Base-by-base conservation (phyloP, 2,797 vertebrate genomes). In the Onychomys leucogaster region DNA sequence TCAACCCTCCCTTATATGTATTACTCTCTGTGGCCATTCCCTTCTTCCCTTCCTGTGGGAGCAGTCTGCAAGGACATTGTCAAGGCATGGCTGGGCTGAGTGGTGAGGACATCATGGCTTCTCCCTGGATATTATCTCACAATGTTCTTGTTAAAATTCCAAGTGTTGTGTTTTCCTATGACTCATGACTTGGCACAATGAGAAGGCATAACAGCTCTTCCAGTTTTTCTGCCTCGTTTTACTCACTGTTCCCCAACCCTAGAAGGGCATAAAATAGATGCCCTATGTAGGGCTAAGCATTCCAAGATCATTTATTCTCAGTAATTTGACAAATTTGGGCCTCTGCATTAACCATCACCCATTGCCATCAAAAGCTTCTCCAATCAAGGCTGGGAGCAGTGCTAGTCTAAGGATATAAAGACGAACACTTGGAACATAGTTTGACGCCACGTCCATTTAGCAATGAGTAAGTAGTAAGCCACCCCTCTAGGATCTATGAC, bases 71-170 rank as follows among this genome's bases (percentile, higher is more conserved):
- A 29, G 14, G 23, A 23, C 49, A 37, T 57, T 27, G 34, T 14
- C 12, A 55, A 8, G 34, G 3, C 34, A 11, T 6, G 6, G 65
- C 37, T 13, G 13, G 0, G n/a, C 27, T 32, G 46, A 46, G 76
- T 34, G 23, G 3, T 2, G 27, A 25, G 2, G 1, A 69, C 3
- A 4, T 32, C 9, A 2, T 13, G 21, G 73, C 21, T 49, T 85
- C 85, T 84, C 27, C 27, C 27, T 10, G 14, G n/a, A 19, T 49
- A 0, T 34, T 32, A 19, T 41, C 37, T 55, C 27, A 61, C 43
- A 14, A 5, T 0, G 4, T 75, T 34, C 0, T 17, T 23, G 5
- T n/a, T 32, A 61, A 52, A 67, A 10, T 34, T 59, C 0, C 4
- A 37, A 41, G 49, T 52, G 27, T 16, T 5, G 3, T 19, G 25